Evolutionary conservation across 2,888 invertebrate species (phyloP), one percentile per base, ranked within the genome.

Genomic region (Callinectes sapidus): DNA sequence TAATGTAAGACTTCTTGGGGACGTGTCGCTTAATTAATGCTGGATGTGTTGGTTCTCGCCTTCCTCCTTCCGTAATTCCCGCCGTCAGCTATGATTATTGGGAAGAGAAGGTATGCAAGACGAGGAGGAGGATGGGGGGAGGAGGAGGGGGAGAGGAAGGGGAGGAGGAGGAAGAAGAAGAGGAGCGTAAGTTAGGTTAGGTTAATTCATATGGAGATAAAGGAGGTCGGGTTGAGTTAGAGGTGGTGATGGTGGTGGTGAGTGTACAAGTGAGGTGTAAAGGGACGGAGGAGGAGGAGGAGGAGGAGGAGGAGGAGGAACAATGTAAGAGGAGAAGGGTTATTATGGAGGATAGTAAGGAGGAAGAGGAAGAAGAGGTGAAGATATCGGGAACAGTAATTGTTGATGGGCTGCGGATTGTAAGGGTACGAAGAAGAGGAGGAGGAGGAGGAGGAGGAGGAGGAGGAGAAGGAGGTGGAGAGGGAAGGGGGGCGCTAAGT

Each of bases 401-500:
- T n/a, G 71, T n/a, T n/a, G 71, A 71, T 23, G 71, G 28, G 71
- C 28, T 10, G 71, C 23, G 71, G 71, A n/a, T 1, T 18, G 23
- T 2, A 6, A 18, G 23, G n/a, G 28, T 10, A 6, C 1, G 71
- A 71, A 28, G 71, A 71, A 28, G 71, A 71, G 71, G 71, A 71
- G 71, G 71, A 71, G 71, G 71, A 61, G 71, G 71, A 71, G 71
- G 71, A 71, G 71, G 71, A 71, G 66, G 66, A 66, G 66, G 66
- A 66, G 66, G 18, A 66, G 66, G 66, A 66, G 66, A n/a, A 66
- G 23, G 18, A 66, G 10, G 66, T 23, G 66, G 18, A n/a, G 23
- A 1, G 1, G n/a, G 66, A 1, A n/a, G 23, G 1, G 1, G n/a
- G n/a, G 66, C 14, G 16, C 2, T 39, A 39, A 39, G 39, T 39